phyloP scores from a whole-genome alignment of 2,888 invertebrate genomes.

The Tipula lateralis region DNA sequence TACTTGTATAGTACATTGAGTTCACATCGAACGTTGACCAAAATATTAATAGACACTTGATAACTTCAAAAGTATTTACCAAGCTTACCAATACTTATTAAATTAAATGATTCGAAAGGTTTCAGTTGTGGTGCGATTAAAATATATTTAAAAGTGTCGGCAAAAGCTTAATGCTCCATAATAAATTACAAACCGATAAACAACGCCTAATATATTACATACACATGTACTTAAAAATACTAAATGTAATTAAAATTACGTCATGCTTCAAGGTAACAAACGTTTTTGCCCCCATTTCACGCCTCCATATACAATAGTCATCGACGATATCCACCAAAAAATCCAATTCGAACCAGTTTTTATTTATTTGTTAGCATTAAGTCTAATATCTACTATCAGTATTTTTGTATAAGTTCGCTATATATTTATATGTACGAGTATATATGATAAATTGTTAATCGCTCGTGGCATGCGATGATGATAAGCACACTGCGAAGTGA shows the following conservation, averaged over 20 bases:
- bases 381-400: not conserved
- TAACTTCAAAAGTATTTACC: too few species aligned
- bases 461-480: not conserved
- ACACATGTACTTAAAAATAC: too few species aligned
- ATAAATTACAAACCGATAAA: not conserved
- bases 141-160: too few species aligned
- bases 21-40: too few species aligned
- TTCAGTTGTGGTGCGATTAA: too few species aligned
- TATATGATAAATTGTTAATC: not conserved
- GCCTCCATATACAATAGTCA: not conserved
- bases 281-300: not conserved
- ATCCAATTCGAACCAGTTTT: not conserved
- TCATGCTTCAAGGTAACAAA: not conserved
- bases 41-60: too few species aligned
- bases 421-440: not conserved
- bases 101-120: too few species aligned
- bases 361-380: not conserved
- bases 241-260: not conserved
- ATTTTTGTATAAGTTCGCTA: not conserved
- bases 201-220: not conserved
- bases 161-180: too few species aligned
- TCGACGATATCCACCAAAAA: not conserved
- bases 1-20: too few species aligned
- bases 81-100: too few species aligned
- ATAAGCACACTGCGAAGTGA: not conserved